Evolutionary conservation across 2,888 invertebrate species (phyloP).

Genomic region (Dendrolimus houi): DNA sequence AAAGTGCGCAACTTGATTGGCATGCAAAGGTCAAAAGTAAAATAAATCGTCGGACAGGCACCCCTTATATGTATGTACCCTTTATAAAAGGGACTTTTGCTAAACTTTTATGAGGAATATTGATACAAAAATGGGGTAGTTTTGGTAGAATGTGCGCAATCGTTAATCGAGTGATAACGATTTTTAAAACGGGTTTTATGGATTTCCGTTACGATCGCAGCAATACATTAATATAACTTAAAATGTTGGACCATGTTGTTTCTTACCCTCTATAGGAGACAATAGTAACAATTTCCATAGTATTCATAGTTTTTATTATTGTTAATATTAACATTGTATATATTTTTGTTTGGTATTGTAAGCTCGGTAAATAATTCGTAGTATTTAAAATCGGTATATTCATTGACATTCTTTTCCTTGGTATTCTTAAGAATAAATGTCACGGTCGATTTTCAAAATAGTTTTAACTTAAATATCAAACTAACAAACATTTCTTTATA

Average conservation of each 20-base stretch:
- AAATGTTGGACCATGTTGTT: slow-evolving; percentile 56
- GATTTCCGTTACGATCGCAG: slow-evolving; percentile 14
- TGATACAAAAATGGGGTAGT: too few relatives aligned
- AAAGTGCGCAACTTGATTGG: too few relatives aligned
- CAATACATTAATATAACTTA: slow-evolving; percentile 40
- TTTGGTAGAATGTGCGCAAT: too few relatives aligned
- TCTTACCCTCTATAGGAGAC: slow-evolving; percentile 49
- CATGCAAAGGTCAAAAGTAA: too few relatives aligned
- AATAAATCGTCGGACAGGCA: too few relatives aligned
- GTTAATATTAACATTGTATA: slow-evolving; percentile 67
- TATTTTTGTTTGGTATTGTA: slow-evolving; percentile 42
- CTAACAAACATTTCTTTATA: too few relatives aligned
- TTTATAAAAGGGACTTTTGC: too few relatives aligned
- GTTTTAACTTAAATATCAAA: too few relatives aligned
- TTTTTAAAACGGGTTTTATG: slow-evolving; percentile 3
- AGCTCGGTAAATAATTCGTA: slow-evolving; percentile 1
- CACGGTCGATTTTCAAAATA: too few relatives aligned
- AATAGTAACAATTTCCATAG: slow-evolving; percentile 24
- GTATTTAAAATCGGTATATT: slow-evolving; percentile 1
- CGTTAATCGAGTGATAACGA: neutral
- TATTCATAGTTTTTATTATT: slow-evolving; percentile 64
- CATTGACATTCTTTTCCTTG: neutral
- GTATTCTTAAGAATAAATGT: neutral
- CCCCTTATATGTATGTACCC: too few relatives aligned
- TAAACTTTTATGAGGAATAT: too few relatives aligned